Evolutionary conservation across 2,113 vertebrate species (phyloP), one percentile per base, ranked within the genome.

Genomic region (Eolophus roseicapilla): DNA sequence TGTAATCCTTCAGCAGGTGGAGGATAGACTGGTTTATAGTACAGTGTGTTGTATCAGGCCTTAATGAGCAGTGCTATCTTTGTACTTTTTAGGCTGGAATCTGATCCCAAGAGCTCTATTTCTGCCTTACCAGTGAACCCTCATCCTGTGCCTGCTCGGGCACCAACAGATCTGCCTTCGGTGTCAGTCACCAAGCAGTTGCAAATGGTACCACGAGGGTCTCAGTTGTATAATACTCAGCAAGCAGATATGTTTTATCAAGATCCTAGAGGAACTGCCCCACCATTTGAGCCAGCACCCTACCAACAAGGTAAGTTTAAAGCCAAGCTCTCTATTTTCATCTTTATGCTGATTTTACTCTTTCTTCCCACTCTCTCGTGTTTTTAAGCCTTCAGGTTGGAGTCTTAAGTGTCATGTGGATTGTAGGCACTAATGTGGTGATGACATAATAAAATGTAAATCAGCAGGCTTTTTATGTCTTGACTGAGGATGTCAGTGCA

Each of bases 221-320:
- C 99, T 21, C 98, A 98, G 46, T 29, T 99, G 73, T 99, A 99
- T 91, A 96, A 97, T 19, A 98, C 98, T 63, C 98, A 98, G 41
- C 98, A 98, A 82, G 86, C 98, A 43, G 99, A 99, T 84, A 97
- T 99, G 75, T 99, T 99, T 96, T 99, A 99, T 82, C 97, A 97
- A 7, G 99, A 99, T 60, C 95, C 98, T 65, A 98, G 99, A 71
- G 98, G 98, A 41, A 97, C 98, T 80, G 98, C 98, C 28, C 98
- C 98, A 44, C 98, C 98, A 1, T 99, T 99, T 96, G 99, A 99
- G n/a, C 96, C 98, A 87, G 95, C 98, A 4, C 98, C 98, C 33
- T 99, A 99, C 94, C 97, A 98, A 31, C 95, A 99, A 98, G 98
- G 99, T 99, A 96, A 93, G 59, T 27, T 39, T 68, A 57, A 57